Evolutionary conservation across 2,888 invertebrate genomes (phyloP), one percentile per base, ranked within the genome.

Genomic region (Agriopis marginaria): DNA sequence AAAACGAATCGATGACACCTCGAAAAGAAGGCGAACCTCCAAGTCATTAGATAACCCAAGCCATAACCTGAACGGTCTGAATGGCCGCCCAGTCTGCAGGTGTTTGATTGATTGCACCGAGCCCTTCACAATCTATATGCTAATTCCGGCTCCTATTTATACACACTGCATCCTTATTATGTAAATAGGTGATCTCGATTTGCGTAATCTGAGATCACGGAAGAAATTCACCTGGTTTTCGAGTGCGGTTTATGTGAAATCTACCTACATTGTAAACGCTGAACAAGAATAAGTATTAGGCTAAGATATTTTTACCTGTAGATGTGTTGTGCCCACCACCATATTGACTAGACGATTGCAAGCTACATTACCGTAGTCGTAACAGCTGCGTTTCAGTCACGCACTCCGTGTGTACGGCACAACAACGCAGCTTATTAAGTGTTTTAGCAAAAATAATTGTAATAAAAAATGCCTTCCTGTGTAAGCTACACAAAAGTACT

Each of bases 51-150:
- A 11, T 45, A 32, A 45, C 45, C 45, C 11, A 50, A 14, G 8
- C 17, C 10, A 51, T 51, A 4, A 9, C 54, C 40, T 55, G 3
- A 12, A n/a, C 14, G 40, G 40, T 54, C 8, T 67, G 56, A 63
- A 63, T 14, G 58, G 40, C 23, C 5, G 40, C 47, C 55, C 56
- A 62, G 56, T 40, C 71, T 23, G 63, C 45, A 58, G 64, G 65
- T 74, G 76, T 71, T 80, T 90, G 89, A 91, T 91, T 89, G 90
- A 90, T 89, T 86, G 82, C 80, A 75, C 75, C 77, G 75, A 75
- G 78, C 79, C 85, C 85, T 82, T 83, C 83, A 86, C 89, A 89
- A 89, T 91, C 85, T 90, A 89, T 87, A 91, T 90, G 90, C 85
- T 86, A 91, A 91, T 88, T 81, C 75, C 61, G 71, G 72, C 77